Evolutionary conservation across 2,888 invertebrate genomes (phyloP).

Genomic region (Zelleria hepariella): DNA sequence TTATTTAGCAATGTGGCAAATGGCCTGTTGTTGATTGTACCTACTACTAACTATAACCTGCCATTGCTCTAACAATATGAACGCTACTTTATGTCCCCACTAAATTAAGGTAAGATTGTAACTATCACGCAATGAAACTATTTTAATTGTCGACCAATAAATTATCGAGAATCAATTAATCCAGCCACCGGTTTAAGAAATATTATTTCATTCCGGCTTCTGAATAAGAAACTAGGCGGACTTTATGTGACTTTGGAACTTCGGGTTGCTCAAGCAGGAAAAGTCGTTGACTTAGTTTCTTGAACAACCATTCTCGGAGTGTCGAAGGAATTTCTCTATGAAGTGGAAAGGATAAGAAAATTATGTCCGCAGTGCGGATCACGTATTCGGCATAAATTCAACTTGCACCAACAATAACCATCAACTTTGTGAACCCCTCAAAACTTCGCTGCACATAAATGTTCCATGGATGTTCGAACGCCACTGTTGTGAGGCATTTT

Average conservation of each 20-base stretch:
- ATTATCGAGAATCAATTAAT: neutral
- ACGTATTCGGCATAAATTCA: slow-evolving; percentile 52
- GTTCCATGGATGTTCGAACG: neutral
- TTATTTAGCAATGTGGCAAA: neutral
- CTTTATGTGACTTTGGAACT: neutral
- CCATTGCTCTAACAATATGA: neutral
- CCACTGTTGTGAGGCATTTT: neutral
- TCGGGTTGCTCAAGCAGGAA: neutral
- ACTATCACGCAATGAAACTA: neutral
- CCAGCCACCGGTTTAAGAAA: neutral
- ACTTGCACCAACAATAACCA: slow-evolving; percentile 39
- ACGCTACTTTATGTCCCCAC: neutral
- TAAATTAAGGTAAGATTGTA: neutral
- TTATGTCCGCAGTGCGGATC: slow-evolving; percentile 44
- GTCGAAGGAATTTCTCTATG: neutral
- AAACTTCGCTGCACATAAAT: slow-evolving; percentile 28
- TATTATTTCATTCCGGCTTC: neutral
- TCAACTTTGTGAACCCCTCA: slow-evolving; percentile 31
- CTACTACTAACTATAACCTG: neutral
- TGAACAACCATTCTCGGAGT: neutral
- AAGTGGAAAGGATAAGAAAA: neutral
- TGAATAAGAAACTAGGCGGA: neutral
- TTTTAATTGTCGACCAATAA: neutral
- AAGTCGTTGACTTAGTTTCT: neutral
- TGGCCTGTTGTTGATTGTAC: neutral